A percentile compares a stretch with the other conserved stretches of the same genome.
Evolutionary conservation across 2,113 vertebrate genomes (phyloP).

Genomic region (Potamarius usumacintae): DNA sequence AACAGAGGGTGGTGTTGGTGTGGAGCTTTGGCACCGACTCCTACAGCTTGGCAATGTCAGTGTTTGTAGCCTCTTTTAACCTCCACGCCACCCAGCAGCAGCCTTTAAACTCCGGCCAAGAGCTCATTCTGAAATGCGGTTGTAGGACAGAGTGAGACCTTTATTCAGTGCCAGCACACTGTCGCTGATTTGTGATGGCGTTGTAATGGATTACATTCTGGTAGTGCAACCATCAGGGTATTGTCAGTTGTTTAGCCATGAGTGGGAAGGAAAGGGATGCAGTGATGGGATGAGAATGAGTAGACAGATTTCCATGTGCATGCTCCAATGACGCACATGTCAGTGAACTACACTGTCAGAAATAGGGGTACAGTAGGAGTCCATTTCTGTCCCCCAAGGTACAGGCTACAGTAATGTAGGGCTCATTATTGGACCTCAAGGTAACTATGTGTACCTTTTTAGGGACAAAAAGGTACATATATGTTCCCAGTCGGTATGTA

Average conservation of each 20-base stretch:
- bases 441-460: too few species aligned
- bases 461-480: too few species aligned
- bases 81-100: conserved; percentile 28
- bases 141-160: neutral
- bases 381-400: too few species aligned
- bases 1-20: conserved; percentile 27
- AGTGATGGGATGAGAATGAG: neutral
- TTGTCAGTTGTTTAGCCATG: neutral
- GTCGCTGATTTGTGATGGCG: neutral
- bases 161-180: neutral
- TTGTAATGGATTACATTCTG: conserved; percentile 29
- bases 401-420: too few species aligned
- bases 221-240: neutral
- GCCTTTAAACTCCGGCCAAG: conserved; percentile 20
- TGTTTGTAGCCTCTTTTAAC: conserved; percentile 34
- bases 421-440: too few species aligned
- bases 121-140: conserved; percentile 21
- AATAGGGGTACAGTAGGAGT: too few species aligned
- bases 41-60: conserved; percentile 17
- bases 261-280: neutral
- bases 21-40: conserved; percentile 27
- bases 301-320: neutral
- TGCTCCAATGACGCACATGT: conserved; percentile 12
- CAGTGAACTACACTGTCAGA: neutral
- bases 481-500: too few species aligned